Conservation (phyloP, 2,113 vertebrate genomes). For the Clinocottus analis region DNA sequence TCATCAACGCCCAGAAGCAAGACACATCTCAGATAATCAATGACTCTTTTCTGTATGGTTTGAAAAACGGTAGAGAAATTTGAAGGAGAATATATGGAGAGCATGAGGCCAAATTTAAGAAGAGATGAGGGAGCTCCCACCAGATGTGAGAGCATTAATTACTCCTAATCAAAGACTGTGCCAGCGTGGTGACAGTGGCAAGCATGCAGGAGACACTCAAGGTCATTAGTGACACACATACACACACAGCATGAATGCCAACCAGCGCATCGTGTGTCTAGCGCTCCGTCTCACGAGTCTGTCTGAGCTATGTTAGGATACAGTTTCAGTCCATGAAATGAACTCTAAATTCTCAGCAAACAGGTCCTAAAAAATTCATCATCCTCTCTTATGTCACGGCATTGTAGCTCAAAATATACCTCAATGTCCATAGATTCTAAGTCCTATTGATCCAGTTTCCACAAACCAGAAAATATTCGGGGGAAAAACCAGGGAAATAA, state of each 20-base stretch:
- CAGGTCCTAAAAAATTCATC: conserved; percentile 47
- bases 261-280: conserved; percentile 32
- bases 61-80: conserved; percentile 35
- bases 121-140: conserved; percentile 53
- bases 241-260: conserved; percentile 40
- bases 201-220: conserved; percentile 70
- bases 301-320: conserved; percentile 39
- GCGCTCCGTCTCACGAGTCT: conserved; percentile 29
- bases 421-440: conserved; percentile 7
- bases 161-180: conserved; percentile 74
- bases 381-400: conserved; percentile 16
- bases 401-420: conserved; percentile 27
- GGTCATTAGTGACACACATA: conserved; percentile 66
- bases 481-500: conserved; percentile 47
- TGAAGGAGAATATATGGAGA: conserved; percentile 17
- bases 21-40: conserved; percentile 31
- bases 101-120: conserved; percentile 54
- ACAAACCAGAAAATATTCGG: conserved; percentile 1
- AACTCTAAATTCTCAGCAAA: conserved; percentile 58
- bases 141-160: conserved; percentile 82
- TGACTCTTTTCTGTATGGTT: conserved; percentile 39
- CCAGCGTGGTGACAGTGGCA: conserved; percentile 70
- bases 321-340: conserved; percentile 69
- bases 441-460: conserved; percentile 35
- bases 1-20: conserved; percentile 35